These are phyloP conservation scores for Cephus runcator DNA, from an alignment of 2,888 invertebrate genomes.

Conservation along the genomic window DNA sequence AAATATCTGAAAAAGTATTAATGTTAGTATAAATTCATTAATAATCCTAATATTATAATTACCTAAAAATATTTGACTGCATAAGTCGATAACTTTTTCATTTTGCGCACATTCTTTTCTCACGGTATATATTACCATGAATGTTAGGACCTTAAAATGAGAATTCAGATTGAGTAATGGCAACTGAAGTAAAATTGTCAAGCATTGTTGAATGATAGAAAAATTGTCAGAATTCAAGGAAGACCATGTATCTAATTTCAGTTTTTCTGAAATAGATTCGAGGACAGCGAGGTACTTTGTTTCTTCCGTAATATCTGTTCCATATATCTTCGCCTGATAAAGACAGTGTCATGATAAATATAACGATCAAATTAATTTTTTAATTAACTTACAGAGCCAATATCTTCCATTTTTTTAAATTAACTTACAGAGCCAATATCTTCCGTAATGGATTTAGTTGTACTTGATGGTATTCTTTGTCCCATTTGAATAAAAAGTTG, in stretches of 20 bases:
- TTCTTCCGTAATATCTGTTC: background rate
- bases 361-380: slow-evolving; percentile 3
- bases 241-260: slow-evolving; percentile 33
- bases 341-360: slow-evolving; percentile 1
- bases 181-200: slow-evolving; percentile 37
- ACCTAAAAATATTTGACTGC: slow-evolving; percentile 45
- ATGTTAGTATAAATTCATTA: background rate
- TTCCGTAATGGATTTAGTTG: slow-evolving; percentile 34
- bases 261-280: slow-evolving; percentile 33
- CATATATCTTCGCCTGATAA: background rate
- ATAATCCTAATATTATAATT: slow-evolving; percentile 7
- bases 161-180: slow-evolving; percentile 39
- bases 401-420: slow-evolving; percentile 19
- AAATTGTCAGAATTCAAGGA: slow-evolving; percentile 20
- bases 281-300: slow-evolving; percentile 17
- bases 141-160: slow-evolving; percentile 37
- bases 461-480: slow-evolving; percentile 13
- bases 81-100: slow-evolving; percentile 25
- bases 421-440: slow-evolving; percentile 37
- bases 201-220: slow-evolving; percentile 24
- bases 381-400: slow-evolving; percentile 36
- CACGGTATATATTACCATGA: slow-evolving; percentile 43
- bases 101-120: slow-evolving; percentile 35
- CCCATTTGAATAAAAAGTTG: slow-evolving; percentile 36
- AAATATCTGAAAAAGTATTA: slow-evolving; percentile 34